These are phyloP conservation scores for Bombus confusus DNA, from an alignment of 1,140 invertebrate genomes.

Conservation along the genomic window DNA sequence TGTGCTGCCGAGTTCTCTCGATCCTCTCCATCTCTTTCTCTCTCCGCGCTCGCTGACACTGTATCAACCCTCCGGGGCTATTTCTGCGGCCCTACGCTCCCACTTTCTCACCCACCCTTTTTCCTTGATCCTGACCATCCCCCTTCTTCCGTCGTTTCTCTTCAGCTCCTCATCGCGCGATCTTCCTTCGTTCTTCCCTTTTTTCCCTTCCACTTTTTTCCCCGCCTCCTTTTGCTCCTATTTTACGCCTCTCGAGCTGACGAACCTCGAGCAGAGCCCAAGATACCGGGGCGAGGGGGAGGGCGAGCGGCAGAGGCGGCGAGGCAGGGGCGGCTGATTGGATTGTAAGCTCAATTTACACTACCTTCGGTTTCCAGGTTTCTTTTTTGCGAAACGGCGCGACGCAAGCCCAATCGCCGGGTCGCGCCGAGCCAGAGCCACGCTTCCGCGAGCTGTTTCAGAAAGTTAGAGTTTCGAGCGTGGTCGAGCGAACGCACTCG, in stretches of 20 bases:
- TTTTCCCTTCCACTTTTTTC: not conserved
- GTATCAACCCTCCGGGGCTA: slow-evolving; percentile 56
- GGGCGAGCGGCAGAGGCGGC: slow-evolving; percentile 18
- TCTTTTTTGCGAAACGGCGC: slow-evolving; percentile 24
- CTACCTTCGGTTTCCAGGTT: slow-evolving; percentile 66
- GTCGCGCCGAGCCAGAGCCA: slow-evolving; percentile 4
- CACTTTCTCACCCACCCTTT: slow-evolving; percentile 40
- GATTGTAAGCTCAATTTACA: slow-evolving; percentile 80
- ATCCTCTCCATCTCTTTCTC: slow-evolving; percentile 35
- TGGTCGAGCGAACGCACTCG: not conserved
- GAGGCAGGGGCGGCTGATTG: slow-evolving; percentile 72
- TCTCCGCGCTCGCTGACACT: slow-evolving; percentile 13
- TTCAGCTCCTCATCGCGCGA: not conserved
- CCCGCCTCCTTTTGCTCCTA: not conserved
- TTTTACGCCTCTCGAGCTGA: slow-evolving; percentile 56
- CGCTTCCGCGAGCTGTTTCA: slow-evolving; percentile 49
- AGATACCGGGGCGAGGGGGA: slow-evolving; percentile 17
- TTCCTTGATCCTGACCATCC: slow-evolving; percentile 46
- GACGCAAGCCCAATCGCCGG: slow-evolving; percentile 20
- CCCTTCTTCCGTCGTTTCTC: slow-evolving; percentile 11
- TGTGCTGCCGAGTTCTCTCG: slow-evolving; percentile 52
- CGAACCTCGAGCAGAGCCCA: slow-evolving; percentile 21
- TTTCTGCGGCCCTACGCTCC: slow-evolving; percentile 52
- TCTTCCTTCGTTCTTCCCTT: not conserved
- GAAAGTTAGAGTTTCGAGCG: slow-evolving; percentile 53